Evolutionary conservation across 1,140 invertebrate species (phyloP).

Genomic region (Polyergus mexicanus): DNA sequence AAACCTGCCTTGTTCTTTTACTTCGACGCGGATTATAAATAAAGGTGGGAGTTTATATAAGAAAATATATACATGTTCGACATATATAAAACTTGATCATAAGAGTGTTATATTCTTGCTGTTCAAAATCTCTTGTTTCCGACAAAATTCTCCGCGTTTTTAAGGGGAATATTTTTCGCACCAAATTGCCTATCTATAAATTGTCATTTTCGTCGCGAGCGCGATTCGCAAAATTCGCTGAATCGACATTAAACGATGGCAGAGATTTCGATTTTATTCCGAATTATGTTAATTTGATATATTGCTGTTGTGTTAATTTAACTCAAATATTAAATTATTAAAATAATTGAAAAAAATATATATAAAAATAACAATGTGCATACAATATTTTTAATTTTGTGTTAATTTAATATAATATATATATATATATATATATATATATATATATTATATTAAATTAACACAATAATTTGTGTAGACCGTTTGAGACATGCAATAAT

Average conservation of each 20-base stretch:
- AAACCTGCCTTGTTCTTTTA: background rate
- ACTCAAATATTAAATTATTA: no score
- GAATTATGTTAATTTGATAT: background rate
- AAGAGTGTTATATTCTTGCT: slow-evolving; percentile 55
- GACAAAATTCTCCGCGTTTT: background rate
- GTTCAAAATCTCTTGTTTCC: background rate
- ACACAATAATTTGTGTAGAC: no score
- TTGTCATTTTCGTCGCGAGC: background rate
- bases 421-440: no score
- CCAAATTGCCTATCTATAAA: slow-evolving; percentile 20
- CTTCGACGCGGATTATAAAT: slow-evolving; percentile 42
- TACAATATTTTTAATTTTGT: no score
- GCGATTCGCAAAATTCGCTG: background rate
- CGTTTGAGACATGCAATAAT: no score
- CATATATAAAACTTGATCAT: slow-evolving; percentile 44
- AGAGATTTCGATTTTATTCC: background rate
- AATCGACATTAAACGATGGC: background rate
- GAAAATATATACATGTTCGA: slow-evolving; percentile 35
- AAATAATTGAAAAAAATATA: no score
- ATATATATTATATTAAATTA: no score
- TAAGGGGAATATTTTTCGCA: background rate
- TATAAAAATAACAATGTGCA: no score
- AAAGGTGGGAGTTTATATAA: background rate
- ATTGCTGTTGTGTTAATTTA: no score
- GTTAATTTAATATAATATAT: no score